phyloP scores from a whole-genome alignment of 1,140 invertebrate genomes.

The Trachelipus rathkii region DNA sequence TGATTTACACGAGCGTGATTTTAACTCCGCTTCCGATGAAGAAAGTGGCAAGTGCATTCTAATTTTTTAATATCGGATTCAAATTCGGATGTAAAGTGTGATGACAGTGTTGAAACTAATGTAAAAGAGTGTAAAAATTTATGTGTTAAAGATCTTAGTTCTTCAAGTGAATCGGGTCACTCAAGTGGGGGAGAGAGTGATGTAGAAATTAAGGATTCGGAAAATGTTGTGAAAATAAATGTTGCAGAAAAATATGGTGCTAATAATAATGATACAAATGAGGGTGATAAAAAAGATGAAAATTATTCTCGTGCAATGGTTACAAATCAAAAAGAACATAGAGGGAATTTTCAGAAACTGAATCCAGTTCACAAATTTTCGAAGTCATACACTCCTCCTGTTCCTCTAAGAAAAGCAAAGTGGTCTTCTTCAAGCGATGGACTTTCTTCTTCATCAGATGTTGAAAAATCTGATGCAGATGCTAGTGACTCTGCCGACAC shows the following conservation, averaged over 20 bases:
- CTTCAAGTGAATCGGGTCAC: constrained; percentile 37
- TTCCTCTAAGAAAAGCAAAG: constrained; percentile 39
- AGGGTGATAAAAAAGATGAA: constrained; percentile 75
- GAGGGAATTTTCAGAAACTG: constrained; percentile 34
- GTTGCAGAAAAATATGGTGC: constrained; percentile 48
- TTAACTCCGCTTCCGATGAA: background rate
- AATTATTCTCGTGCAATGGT: constrained; percentile 14
- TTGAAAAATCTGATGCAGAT: constrained; percentile 41
- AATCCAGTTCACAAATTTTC: constrained; percentile 24
- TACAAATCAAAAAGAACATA: constrained; percentile 24
- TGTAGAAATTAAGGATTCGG: constrained; percentile 30
- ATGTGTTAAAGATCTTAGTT: constrained; percentile 20
- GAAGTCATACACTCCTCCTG: constrained; percentile 25
- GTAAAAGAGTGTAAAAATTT: constrained; percentile 18
- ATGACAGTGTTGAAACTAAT: background rate
- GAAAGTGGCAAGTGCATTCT: background rate
- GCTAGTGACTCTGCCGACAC: constrained; percentile 44
- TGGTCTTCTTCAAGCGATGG: constrained; percentile 46
- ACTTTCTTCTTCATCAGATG: constrained; percentile 44
- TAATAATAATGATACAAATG: constrained; percentile 61
- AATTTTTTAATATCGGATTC: background rate
- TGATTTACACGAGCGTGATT: constrained; percentile 31
- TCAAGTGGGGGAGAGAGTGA: constrained; percentile 41
- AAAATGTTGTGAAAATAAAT: constrained; percentile 38
- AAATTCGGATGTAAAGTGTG: background rate